Base-by-base conservation (phyloP, 2,113 vertebrate genomes). In the Condylura cristata region DNA sequence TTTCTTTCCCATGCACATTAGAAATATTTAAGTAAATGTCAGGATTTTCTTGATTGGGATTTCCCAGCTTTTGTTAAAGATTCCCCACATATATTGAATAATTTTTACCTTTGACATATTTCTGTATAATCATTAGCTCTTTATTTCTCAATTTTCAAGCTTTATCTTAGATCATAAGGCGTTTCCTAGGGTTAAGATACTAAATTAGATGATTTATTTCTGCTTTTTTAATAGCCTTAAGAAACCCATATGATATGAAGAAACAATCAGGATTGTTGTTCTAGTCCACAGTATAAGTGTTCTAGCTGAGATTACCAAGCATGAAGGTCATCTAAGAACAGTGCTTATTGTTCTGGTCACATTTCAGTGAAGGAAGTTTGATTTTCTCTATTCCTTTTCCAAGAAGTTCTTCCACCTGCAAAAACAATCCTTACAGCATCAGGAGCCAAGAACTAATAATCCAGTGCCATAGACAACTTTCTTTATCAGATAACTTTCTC, bases 321-420 rank as follows among this genome's bases (percentile, higher is more conserved):
- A 6, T 44, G 46, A 96, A 94, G 74, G 79, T 89, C 74, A 66
- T 22, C 71, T 61, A 68, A 79, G 34, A 88, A 96, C 46, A 71
- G 51, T 70, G 51, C 41, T 65, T 89, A 82, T 86, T 97, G 89
- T 96, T 93, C 63, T 66, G 30, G 39, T 85, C 53, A 80, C 39
- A 94, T 92, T 82, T 92, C 48, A 83, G 0, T 83, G 16, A 83
- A 94, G 58, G 93, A 90, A 78, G 28, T 46, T 89, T 68, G 53
- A 68, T 90, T 89, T 92, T 74, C 63, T 93, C 12, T 94, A 4
- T 95, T 92, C 70, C 8, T 76, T 93, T 91, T 87, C 79, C 60
- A 93, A 91, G 91, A 82, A 88, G 8, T 0, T 89, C 51, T 89
- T 97, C 70, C 18, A 80, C 65, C 28, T 93, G 53, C 16, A 91